Conservation (phyloP, 1,140 invertebrate genomes). For the Brachionus rotundiformis region DNA sequence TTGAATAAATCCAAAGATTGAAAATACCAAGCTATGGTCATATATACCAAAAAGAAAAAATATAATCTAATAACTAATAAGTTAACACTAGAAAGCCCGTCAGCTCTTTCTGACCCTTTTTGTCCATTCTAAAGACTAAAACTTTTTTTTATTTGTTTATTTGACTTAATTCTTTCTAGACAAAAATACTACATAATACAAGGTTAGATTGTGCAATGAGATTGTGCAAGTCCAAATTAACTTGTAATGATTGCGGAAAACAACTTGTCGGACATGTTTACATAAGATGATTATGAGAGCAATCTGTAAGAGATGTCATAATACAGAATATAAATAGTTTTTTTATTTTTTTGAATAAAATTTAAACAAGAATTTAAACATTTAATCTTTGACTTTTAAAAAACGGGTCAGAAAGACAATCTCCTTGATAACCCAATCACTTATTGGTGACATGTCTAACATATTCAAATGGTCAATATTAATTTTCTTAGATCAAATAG, state of each 20-base stretch:
- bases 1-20: too few relatives aligned
- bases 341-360: neutral
- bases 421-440: too few relatives aligned
- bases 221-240: too few relatives aligned
- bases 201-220: neutral
- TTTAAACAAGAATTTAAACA: neutral
- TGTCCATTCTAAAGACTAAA: neutral
- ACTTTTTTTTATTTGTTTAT: neutral
- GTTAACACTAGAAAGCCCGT: neutral
- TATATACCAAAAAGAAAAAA: too few relatives aligned
- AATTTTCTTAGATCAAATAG: neutral
- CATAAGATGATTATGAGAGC: neutral
- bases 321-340: neutral
- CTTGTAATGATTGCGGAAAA: constrained; percentile 4
- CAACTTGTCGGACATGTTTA: neutral
- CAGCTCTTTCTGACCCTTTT: neutral
- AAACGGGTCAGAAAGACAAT: too few relatives aligned
- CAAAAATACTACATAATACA: neutral
- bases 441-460: too few relatives aligned
- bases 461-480: too few relatives aligned
- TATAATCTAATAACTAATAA: too few relatives aligned
- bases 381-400: too few relatives aligned
- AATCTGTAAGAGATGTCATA: neutral
- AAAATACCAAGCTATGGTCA: too few relatives aligned
- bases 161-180: too few relatives aligned